phyloP scores from a whole-genome alignment of 92 coral and sea anemone species.

The Zoanthus sociatus region DNA sequence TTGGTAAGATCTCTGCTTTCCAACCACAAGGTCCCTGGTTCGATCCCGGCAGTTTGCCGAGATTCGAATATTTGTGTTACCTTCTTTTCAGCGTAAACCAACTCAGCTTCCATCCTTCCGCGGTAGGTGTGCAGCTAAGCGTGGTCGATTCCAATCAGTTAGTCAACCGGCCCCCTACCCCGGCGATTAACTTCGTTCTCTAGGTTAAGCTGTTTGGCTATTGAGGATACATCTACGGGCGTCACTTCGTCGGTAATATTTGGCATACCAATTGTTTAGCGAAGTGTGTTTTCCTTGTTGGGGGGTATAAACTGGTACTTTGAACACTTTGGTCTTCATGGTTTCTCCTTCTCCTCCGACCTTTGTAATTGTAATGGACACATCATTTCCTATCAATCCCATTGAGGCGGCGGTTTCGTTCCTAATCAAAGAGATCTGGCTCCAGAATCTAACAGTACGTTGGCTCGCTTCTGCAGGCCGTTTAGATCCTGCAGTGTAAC shows the following conservation, averaged over 20 bases:
- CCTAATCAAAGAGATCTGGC: neutral
- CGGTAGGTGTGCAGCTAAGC: constrained; percentile 55
- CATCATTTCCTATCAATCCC: constrained; percentile 33
- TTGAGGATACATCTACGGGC: constrained; percentile 28
- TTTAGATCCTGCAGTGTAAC: constrained; percentile 1
- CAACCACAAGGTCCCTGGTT: too few relatives aligned
- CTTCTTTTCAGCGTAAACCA: too few relatives aligned
- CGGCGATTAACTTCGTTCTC: constrained; percentile 28
- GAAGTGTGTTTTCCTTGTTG: neutral
- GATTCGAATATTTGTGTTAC: too few relatives aligned
- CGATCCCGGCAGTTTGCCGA: too few relatives aligned
- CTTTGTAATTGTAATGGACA: constrained; percentile 56
- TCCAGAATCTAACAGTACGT: neutral
- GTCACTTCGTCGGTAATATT: constrained; percentile 41
- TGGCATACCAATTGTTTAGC: constrained; percentile 37
- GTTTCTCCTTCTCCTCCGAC: constrained; percentile 64
- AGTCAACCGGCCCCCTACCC: constrained; percentile 49
- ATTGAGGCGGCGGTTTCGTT: constrained; percentile 8
- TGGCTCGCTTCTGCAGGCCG: constrained; percentile 19
- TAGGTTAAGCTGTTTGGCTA: constrained; percentile 24
- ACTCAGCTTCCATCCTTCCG: too few relatives aligned
- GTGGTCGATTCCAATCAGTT: constrained; percentile 50
- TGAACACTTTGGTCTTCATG: constrained; percentile 54
- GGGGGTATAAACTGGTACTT: neutral
- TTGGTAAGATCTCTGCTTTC: too few relatives aligned